Base-by-base conservation (phyloP, 2,113 vertebrate genomes). In the Daphoenositta chrysoptera region DNA sequence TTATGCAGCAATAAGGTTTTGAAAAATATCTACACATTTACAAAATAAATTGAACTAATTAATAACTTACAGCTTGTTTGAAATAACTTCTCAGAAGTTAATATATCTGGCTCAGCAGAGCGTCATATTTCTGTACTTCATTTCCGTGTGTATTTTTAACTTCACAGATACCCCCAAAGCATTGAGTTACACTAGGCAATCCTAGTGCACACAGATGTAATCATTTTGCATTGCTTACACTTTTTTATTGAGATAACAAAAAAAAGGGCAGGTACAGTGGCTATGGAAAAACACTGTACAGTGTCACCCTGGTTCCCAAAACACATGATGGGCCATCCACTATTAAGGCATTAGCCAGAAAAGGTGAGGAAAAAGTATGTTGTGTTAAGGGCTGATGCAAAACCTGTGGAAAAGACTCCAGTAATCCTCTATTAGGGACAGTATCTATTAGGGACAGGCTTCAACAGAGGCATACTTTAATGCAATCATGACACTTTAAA, bases 21-120 rank as follows among this genome's bases (percentile, higher is more conserved):
- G 66, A 93, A 90, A 96, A 90, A 88, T 94, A 94, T 50, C 90
- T 68, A 47, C 61, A 69, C 60, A 87, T 60, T 96, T 91, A 83
- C 64, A 93, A 93, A 94, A 91, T 76, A 95, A 84, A 91, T 89
- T 2, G 0, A 91, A 81, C 35, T 87, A 73, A 89, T 70, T 16
- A 61, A 83, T 95, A 77, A 81, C 45, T 87, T 75, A 54, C 6
- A 92, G 45, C 71, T 84, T 75, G 22, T 82, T 81, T 95, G 44
- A 91, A 76, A 66, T 69, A 85, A 79, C 39, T 72, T 83, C 30
- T 91, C 79, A 35, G 13, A 94, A 83, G 79, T 71, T 63, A 92
- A 86, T 80, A 58, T 5, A 72, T 70, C 83, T 90, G 60, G 35
- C 53, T 83, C 89, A 93, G 53, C 57, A 54, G 37, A 82, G n/a